phyloP scores from a whole-genome alignment of 1,140 invertebrate species.

The Calycopis cecrops region DNA sequence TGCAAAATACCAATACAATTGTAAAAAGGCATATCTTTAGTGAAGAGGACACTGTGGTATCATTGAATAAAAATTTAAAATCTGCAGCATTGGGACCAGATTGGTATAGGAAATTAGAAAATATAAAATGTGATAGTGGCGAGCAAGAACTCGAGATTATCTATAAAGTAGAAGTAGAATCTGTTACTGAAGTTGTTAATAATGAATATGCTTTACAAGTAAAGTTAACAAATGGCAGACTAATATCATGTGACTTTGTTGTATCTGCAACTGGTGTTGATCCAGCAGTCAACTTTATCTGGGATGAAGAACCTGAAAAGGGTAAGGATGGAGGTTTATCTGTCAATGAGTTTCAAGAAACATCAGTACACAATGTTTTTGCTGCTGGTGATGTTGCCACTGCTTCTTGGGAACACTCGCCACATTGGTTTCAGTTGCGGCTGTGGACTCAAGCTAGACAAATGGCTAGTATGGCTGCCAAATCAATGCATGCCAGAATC shows the following conservation, averaged over 20 bases:
- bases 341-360: slow-evolving; percentile 92
- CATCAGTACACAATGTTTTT: slow-evolving; percentile 86
- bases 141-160: slow-evolving; percentile 74
- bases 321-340: slow-evolving; percentile 84
- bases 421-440: slow-evolving; percentile 97
- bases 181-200: slow-evolving; percentile 56
- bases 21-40: slow-evolving; percentile 83
- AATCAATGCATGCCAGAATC: slow-evolving; percentile 86
- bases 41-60: slow-evolving; percentile 68
- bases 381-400: slow-evolving; percentile 96
- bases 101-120: slow-evolving; percentile 87
- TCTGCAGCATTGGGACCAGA: slow-evolving; percentile 96
- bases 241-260: slow-evolving; percentile 91
- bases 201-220: slow-evolving; percentile 83
- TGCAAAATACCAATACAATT: slow-evolving; percentile 37
- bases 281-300: slow-evolving; percentile 79
- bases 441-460: slow-evolving; percentile 98
- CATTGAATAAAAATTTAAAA: slow-evolving; percentile 55
- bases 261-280: slow-evolving; percentile 96
- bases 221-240: slow-evolving; percentile 84
- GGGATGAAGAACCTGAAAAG: slow-evolving; percentile 76
- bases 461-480: slow-evolving; percentile 96
- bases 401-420: slow-evolving; percentile 83
- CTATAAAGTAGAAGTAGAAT: slow-evolving; percentile 84
- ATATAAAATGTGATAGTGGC: slow-evolving; percentile 73